Evolutionary conservation across 1,140 invertebrate genomes (phyloP).

Genomic region (Kradibia gibbosae): DNA sequence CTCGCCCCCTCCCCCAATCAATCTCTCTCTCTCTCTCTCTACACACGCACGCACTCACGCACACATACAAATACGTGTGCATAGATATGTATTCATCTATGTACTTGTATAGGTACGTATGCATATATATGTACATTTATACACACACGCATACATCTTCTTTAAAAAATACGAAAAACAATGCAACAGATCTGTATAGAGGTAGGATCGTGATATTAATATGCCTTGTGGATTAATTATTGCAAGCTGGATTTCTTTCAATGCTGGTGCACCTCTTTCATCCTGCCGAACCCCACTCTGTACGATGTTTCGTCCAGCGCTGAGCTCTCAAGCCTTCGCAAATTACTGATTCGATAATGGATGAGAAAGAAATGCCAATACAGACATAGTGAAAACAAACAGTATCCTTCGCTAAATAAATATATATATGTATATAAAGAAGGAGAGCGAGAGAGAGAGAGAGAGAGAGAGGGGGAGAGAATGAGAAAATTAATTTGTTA

Average conservation of each 20-base stretch:
- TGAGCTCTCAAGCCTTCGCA: constrained; percentile 1
- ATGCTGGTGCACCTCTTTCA: constrained; percentile 67
- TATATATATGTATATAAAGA: too few relatives aligned
- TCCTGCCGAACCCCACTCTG: constrained; percentile 56
- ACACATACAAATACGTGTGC: constrained; percentile 5
- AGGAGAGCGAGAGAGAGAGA: neutral
- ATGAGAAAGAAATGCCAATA: neutral
- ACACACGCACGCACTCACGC: neutral
- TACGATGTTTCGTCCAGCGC: constrained; percentile 7
- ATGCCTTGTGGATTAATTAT: constrained; percentile 68
- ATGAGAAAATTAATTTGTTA: too few relatives aligned
- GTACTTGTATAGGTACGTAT: too few relatives aligned
- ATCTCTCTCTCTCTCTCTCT: constrained; percentile 19
- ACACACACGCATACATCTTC: constrained; percentile 29
- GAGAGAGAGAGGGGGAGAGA: neutral
- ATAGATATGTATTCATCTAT: too few relatives aligned
- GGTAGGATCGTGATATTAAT: constrained; percentile 53
- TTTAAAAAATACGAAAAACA: constrained; percentile 48
- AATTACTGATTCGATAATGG: neutral
- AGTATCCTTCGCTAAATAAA: too few relatives aligned
- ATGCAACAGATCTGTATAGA: neutral
- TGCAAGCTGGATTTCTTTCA: constrained; percentile 69
- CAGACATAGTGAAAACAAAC: neutral
- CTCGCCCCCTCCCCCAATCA: constrained; percentile 7
- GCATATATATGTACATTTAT: neutral